phyloP scores from a whole-genome alignment of 1,140 invertebrate species.

The Drosophila aff. region DNA sequence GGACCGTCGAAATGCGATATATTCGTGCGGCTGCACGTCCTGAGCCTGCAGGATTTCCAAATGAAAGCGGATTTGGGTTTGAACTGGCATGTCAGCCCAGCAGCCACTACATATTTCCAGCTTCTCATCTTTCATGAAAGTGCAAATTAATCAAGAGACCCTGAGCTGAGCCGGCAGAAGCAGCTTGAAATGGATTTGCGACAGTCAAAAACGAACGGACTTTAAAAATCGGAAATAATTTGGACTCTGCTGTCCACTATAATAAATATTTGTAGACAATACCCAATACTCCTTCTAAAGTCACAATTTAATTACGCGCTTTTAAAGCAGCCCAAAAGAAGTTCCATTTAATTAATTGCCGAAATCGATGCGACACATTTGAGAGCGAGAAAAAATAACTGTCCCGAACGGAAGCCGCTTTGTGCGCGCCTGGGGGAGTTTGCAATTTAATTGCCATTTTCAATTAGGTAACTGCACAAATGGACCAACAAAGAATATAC shows the following conservation, averaged over 20 bases:
- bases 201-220: too few species aligned
- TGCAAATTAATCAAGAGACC: neutral
- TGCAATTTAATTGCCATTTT: constrained; percentile 71
- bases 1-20: constrained; percentile 38
- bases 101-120: constrained; percentile 7
- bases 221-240: neutral
- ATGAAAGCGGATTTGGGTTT: constrained; percentile 1
- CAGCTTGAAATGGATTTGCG: neutral
- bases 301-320: neutral
- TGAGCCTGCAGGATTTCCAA: constrained; percentile 7
- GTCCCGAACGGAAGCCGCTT: constrained; percentile 13
- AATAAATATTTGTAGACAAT: neutral
- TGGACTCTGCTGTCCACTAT: too few species aligned
- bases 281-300: neutral
- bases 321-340: neutral
- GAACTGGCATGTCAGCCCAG: neutral
- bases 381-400: constrained; percentile 24
- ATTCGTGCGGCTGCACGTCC: constrained; percentile 34
- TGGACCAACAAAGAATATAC: constrained; percentile 33
- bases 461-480: constrained; percentile 68
- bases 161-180: neutral
- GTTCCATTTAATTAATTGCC: constrained; percentile 65
- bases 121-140: neutral
- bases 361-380: constrained; percentile 19
- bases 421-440: constrained; percentile 22